A percentile compares a stretch with the other conserved stretches of the same genome.
Evolutionary conservation across 2,113 vertebrate species (phyloP).

Genomic region (Girardinichthys multiradiatus): DNA sequence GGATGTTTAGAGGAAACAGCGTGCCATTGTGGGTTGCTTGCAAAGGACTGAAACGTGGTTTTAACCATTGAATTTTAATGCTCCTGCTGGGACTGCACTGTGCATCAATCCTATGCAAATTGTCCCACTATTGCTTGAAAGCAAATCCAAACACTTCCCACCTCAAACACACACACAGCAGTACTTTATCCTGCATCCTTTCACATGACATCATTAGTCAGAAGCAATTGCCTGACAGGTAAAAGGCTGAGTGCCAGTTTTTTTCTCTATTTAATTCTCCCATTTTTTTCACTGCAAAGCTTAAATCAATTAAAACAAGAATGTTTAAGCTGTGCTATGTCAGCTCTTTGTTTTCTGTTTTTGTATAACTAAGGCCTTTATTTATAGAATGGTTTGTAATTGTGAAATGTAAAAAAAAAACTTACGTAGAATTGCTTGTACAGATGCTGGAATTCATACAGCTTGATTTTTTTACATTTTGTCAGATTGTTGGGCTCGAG

Average conservation of each 20-base stretch:
- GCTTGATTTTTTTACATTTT: neutral
- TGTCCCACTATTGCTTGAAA: slow-evolving; percentile 25
- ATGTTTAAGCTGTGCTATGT: slow-evolving; percentile 41
- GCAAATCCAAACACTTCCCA: slow-evolving; percentile 40
- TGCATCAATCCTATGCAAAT: slow-evolving; percentile 77
- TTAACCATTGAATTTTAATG: slow-evolving; percentile 39
- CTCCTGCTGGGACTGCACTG: slow-evolving; percentile 41
- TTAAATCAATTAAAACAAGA: slow-evolving; percentile 64
- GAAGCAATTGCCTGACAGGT: slow-evolving; percentile 74
- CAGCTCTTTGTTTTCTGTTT: slow-evolving; percentile 63
- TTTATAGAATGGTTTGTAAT: slow-evolving; percentile 56
- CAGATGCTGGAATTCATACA: slow-evolving; percentile 28
- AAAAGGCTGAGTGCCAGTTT: slow-evolving; percentile 54
- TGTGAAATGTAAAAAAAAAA: slow-evolving; percentile 38
- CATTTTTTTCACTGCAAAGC: slow-evolving; percentile 13
- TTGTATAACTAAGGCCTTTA: slow-evolving; percentile 69
- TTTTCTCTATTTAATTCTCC: neutral
- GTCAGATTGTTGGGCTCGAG: too few relatives aligned
- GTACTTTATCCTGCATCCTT: slow-evolving; percentile 47
- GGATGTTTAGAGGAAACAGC: slow-evolving; percentile 11
- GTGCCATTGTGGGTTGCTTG: slow-evolving; percentile 20
- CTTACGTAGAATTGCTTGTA: slow-evolving; percentile 58
- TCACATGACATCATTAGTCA: slow-evolving; percentile 71
- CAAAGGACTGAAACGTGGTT: slow-evolving; percentile 58
- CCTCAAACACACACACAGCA: slow-evolving; percentile 39